Evolutionary conservation across 1,140 invertebrate species (phyloP).

Genomic region (Leptonema lineaticorne): DNA sequence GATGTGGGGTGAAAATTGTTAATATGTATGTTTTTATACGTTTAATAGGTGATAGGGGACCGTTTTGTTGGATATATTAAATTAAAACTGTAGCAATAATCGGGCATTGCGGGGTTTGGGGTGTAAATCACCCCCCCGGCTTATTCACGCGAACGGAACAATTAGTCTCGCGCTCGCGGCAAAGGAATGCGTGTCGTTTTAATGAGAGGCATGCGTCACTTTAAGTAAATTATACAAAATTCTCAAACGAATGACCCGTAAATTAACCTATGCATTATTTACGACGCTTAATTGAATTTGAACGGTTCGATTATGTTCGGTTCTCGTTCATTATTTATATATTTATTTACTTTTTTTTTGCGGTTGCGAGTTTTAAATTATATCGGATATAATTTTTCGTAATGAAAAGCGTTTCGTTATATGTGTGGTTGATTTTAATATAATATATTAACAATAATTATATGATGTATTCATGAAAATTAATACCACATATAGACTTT

Average conservation of each 20-base stretch:
- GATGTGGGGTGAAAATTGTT: no score
- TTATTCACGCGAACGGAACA: slow-evolving; percentile 21
- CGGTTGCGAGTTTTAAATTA: no score
- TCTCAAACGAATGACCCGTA: slow-evolving; percentile 36
- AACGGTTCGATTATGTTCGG: neutral
- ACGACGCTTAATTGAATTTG: slow-evolving; percentile 37
- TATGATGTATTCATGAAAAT: no score
- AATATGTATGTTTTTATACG: no score
- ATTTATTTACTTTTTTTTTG: no score
- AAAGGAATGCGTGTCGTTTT: slow-evolving; percentile 15
- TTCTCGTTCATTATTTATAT: no score
- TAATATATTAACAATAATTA: no score
- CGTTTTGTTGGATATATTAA: neutral
- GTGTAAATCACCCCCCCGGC: slow-evolving; percentile 8
- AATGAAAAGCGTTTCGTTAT: no score
- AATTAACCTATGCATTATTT: slow-evolving; percentile 33
- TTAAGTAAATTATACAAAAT: slow-evolving; percentile 29
- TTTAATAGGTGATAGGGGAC: no score
- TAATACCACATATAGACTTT: no score
- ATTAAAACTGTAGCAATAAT: slow-evolving; percentile 10
- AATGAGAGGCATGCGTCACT: slow-evolving; percentile 23
- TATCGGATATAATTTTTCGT: no score
- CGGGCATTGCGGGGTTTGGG: neutral
- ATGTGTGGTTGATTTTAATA: no score
- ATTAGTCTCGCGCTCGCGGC: slow-evolving; percentile 22